phyloP scores from a whole-genome alignment of 2,113 vertebrate species.

The Phalacrocorax aristotelis region DNA sequence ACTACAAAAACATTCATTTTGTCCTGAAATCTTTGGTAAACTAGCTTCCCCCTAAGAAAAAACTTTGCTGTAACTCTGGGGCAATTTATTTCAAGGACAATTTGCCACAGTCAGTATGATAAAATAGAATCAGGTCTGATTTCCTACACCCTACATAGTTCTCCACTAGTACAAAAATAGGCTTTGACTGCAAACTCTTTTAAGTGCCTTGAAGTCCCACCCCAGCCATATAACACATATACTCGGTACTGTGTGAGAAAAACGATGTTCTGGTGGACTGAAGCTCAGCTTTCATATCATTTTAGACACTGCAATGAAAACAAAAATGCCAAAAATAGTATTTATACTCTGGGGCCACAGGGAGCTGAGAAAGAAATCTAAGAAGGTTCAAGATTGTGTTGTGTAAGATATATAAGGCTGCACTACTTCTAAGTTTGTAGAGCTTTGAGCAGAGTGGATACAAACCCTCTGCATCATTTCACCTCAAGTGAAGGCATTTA shows the following conservation, averaged over 20 bases:
- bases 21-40: neutral
- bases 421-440: neutral
- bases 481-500: neutral
- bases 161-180: neutral
- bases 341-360: neutral
- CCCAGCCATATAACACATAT: neutral
- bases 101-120: neutral
- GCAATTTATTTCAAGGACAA: neutral
- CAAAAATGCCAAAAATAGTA: neutral
- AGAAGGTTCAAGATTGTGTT: neutral
- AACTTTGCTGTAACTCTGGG: fast-evolving
- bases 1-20: neutral
- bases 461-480: neutral
- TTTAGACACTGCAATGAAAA: neutral
- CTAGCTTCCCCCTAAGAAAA: neutral
- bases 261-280: neutral
- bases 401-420: neutral
- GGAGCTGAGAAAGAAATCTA: neutral
- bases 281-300: neutral
- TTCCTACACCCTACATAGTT: neutral
- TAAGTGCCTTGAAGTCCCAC: neutral
- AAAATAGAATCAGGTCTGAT: neutral
- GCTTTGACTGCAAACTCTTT: neutral
- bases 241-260: neutral
- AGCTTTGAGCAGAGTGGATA: neutral